Percentiles rank a stretch among this genome's conserved stretches.
Evolutionary conservation across 2,888 invertebrate species (phyloP).

Genomic region (Baccha elongata): DNA sequence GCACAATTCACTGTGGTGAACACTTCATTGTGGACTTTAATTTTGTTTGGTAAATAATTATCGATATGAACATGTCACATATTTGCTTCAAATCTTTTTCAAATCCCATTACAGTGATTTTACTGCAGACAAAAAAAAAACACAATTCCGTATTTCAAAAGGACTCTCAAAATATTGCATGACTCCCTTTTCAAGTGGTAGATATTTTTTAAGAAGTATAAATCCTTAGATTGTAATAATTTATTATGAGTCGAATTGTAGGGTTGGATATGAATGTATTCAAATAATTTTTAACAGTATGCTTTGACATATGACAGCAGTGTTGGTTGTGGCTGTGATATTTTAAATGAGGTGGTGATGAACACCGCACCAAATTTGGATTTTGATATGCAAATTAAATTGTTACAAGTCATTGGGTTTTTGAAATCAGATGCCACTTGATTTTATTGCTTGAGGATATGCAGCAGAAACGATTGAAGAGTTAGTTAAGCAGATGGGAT

Average conservation of each 20-base stretch:
- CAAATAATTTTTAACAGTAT: neutral
- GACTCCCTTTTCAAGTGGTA: neutral
- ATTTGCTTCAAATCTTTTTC: too few species aligned
- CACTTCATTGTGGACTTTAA: too few species aligned
- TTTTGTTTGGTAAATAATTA: too few species aligned
- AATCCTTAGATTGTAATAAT: neutral
- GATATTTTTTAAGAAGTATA: neutral
- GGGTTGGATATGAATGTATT: neutral
- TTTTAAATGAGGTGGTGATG: slow-evolving; percentile 16
- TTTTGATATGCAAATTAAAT: slow-evolving; percentile 67
- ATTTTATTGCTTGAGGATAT: neutral
- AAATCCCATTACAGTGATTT: too few species aligned
- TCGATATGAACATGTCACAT: too few species aligned
- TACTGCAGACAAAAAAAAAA: too few species aligned
- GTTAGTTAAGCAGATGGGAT: neutral
- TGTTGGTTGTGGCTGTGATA: neutral
- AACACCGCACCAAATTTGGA: slow-evolving; percentile 29
- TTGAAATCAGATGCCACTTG: slow-evolving; percentile 32
- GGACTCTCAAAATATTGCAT: neutral
- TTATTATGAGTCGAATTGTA: neutral
- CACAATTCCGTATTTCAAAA: too few species aligned
- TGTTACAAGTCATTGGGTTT: slow-evolving; percentile 64
- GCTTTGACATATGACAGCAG: neutral
- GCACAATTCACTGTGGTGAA: too few species aligned
- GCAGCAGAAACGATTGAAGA: neutral